Evolutionary conservation across 2,113 vertebrate species (phyloP).

Genomic region (Tetraodon nigroviridis): DNA sequence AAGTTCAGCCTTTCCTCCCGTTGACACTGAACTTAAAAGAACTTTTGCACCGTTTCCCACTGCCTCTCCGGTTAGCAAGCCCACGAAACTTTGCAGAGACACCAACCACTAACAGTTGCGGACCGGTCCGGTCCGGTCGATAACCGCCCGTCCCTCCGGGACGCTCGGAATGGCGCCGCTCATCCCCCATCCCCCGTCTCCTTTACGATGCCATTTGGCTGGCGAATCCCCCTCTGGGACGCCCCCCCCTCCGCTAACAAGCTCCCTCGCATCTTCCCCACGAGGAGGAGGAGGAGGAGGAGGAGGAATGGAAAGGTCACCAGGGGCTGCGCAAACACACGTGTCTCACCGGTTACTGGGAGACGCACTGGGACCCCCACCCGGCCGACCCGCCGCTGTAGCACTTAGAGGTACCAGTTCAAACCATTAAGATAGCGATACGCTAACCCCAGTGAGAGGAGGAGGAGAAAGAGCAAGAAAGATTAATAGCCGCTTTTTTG

Average conservation of each 20-base stretch:
- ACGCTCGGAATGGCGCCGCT: slow-evolving; percentile 19
- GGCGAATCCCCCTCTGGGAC: slow-evolving; percentile 35
- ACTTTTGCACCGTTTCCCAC: slow-evolving; percentile 13
- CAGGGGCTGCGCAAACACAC: slow-evolving; percentile 49
- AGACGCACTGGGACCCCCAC: slow-evolving; percentile 31
- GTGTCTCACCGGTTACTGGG: slow-evolving; percentile 47
- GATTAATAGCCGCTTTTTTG: slow-evolving; percentile 67
- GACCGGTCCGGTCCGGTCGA: no score
- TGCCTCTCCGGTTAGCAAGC: background rate
- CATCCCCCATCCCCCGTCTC: slow-evolving; percentile 30
- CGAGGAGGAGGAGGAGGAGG: no score
- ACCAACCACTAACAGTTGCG: no score
- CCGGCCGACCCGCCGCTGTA: slow-evolving; percentile 12
- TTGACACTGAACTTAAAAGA: slow-evolving; percentile 44
- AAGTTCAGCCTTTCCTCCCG: slow-evolving; percentile 33
- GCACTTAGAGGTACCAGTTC: slow-evolving; percentile 6
- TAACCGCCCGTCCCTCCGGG: slow-evolving; percentile 25
- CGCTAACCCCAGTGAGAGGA: slow-evolving; percentile 46
- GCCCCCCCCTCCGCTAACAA: slow-evolving; percentile 52
- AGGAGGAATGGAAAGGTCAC: slow-evolving; percentile 13
- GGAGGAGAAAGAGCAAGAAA: slow-evolving; percentile 53
- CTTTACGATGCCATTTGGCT: slow-evolving; percentile 23
- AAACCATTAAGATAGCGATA: slow-evolving; percentile 59
- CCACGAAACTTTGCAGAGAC: background rate
- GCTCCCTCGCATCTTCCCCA: slow-evolving; percentile 39